phyloP scores from a whole-genome alignment of 2,888 invertebrate species.

The Ormyrus labotus region DNA sequence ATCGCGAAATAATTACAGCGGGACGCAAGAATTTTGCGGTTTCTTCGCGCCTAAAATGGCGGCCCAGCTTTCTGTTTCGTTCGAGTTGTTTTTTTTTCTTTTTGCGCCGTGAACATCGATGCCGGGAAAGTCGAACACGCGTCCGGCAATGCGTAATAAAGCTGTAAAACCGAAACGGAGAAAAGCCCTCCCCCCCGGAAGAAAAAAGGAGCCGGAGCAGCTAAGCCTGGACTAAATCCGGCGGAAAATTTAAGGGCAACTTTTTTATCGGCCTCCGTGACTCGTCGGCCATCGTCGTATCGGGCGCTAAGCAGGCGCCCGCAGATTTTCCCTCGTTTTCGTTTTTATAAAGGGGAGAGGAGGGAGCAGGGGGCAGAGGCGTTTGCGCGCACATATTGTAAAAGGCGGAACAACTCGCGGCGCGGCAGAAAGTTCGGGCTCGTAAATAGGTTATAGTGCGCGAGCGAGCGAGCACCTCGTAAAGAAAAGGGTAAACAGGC shows the following conservation, averaged over 20 bases:
- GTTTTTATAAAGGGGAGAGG: background rate
- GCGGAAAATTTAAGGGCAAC: conserved; percentile 53
- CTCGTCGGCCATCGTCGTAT: conserved; percentile 8
- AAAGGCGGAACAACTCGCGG: conserved; percentile 24
- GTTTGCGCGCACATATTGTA: conserved; percentile 30
- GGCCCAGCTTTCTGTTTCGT: no score
- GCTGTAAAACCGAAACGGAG: conserved; percentile 19
- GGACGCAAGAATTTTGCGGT: background rate
- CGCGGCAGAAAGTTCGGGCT: conserved; percentile 7
- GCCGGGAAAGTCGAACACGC: background rate
- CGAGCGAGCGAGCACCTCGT: background rate
- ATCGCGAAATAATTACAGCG: conserved; percentile 72
- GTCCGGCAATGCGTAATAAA: conserved; percentile 7
- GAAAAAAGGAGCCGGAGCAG: background rate
- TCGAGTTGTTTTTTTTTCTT: no score
- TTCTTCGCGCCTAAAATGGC: background rate
- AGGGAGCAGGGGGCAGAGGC: no score
- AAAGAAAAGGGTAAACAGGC: conserved; percentile 40
- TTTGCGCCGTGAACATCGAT: background rate
- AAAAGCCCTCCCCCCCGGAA: background rate
- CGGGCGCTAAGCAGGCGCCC: conserved; percentile 30
- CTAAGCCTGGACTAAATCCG: conserved; percentile 36
- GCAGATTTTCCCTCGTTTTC: conserved; percentile 22
- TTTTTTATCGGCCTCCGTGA: conserved; percentile 39
- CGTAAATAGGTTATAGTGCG: conserved; percentile 45